Percentiles rank a stretch among this genome's conserved stretches.
phyloP scores from a whole-genome alignment of 2,888 invertebrate species.

The Baronia brevicornis region DNA sequence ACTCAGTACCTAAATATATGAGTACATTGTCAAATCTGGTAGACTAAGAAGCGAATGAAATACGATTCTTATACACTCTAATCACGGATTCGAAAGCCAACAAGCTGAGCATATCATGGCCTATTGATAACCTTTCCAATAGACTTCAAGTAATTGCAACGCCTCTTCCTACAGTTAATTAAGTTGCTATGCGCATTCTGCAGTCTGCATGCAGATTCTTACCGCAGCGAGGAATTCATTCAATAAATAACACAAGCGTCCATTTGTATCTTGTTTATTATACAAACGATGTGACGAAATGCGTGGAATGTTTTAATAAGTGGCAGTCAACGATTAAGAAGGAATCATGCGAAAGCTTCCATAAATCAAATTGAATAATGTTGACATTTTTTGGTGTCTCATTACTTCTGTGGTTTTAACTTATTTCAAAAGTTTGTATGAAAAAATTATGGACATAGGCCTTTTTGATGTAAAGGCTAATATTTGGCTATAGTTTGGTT shows the following conservation, averaged over 20 bases:
- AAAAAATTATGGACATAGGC: too few relatives aligned
- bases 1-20: too few relatives aligned
- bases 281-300: slow-evolving; percentile 9
- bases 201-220: slow-evolving; percentile 2
- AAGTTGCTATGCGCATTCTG: slow-evolving; percentile 4
- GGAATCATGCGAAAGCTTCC: slow-evolving; percentile 9
- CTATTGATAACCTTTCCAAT: slow-evolving; percentile 7
- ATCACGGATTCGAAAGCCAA: too few relatives aligned
- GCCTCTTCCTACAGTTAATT: slow-evolving; percentile 7
- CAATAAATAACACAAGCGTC: slow-evolving; percentile 9
- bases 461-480: too few relatives aligned
- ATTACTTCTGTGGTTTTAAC: too few relatives aligned
- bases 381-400: too few relatives aligned
- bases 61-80: too few relatives aligned
- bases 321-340: slow-evolving; percentile 5
- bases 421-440: too few relatives aligned
- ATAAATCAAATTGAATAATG: slow-evolving; percentile 6
- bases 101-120: too few relatives aligned
- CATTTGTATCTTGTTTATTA: slow-evolving; percentile 9
- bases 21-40: too few relatives aligned
- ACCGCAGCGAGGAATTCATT: slow-evolving; percentile 1
- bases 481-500: too few relatives aligned
- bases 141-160: slow-evolving; percentile 8
- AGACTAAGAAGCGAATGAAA: too few relatives aligned
- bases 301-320: slow-evolving; percentile 14